Evolutionary conservation across 1,140 invertebrate genomes (phyloP), one percentile per base, ranked within the genome.

Genomic region (Bursaphelenchus mucronatus): DNA sequence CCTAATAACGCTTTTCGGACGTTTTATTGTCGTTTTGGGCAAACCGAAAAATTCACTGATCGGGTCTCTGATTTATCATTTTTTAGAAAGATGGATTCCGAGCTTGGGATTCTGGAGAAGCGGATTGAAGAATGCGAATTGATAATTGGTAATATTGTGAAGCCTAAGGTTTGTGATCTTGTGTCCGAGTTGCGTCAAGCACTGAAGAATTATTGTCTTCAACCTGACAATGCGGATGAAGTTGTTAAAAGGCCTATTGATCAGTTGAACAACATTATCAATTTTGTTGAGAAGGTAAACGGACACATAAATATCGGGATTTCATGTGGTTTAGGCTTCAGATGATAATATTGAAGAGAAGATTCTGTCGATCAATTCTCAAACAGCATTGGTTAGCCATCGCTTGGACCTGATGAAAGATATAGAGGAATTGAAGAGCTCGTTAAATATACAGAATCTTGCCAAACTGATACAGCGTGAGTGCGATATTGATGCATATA

Each of bases 401-500:
- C 57, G 57, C 15, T 39, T 59, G 13, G 57, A 59, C 3, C 40
- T 59, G 57, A 39, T 59, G 40, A 59, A 59, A 44, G 57, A 59
- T 44, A 59, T 59, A 30, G 57, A 59, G 7, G 40, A 43, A 30
- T 39, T 59, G 57, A 59, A 59, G 40, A 59, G 40, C 19, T n/a
- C 19, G 1, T 43, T 59, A n/a, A 59, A 59, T 11, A 44, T 44
- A 2, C 40, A 59, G 2, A 44, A 43, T 9, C 40, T 59, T 0
- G 10, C 58, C 19, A 30, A 30, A 5, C 30, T 30, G 30, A 30
- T 30, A 30, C 30, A 30, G 30, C 30, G 5, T 30, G 30, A 30
- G 30, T 30, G 30, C 30, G 30, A 30, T 30, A 30, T 30, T 30
- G 30, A 30, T 30, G 30, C 30, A 30, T 3, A 30, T 5, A 30